Evolutionary conservation across 1,140 invertebrate genomes (phyloP).

Genomic region (Drosophila sp.): DNA sequence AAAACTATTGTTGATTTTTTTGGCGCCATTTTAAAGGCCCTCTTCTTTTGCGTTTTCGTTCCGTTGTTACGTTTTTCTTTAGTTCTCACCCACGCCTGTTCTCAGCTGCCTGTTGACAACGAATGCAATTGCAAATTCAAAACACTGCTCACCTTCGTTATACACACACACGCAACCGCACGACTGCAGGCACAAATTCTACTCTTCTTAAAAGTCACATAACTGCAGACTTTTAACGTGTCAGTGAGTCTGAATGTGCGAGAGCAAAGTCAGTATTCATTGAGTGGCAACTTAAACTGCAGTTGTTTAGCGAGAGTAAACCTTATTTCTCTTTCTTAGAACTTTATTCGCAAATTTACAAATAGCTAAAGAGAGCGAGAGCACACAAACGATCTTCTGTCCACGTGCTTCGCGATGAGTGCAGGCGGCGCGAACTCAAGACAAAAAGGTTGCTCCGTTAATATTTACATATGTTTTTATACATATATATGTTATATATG

Average conservation of each 20-base stretch:
- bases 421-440: neutral
- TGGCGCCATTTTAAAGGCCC: constrained; percentile 71
- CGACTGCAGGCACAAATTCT: neutral
- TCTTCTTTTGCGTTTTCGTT: constrained; percentile 30
- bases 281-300: neutral
- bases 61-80: constrained; percentile 24
- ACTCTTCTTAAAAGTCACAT: neutral
- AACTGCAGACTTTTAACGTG: no score
- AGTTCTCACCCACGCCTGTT: constrained; percentile 23
- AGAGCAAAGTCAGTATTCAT: neutral
- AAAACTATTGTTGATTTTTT: constrained; percentile 83
- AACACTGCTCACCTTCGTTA: constrained; percentile 15
- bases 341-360: neutral
- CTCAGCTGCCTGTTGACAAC: constrained; percentile 37
- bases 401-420: constrained; percentile 3
- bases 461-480: neutral
- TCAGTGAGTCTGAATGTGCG: neutral
- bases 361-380: neutral
- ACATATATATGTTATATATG: no score
- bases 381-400: neutral
- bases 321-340: neutral
- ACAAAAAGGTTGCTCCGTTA: constrained; percentile 1
- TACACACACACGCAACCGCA: neutral
- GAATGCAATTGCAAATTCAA: constrained; percentile 49
- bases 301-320: neutral